Base-by-base conservation (phyloP, 2,113 vertebrate genomes). In the Alligator mississippiensis region DNA sequence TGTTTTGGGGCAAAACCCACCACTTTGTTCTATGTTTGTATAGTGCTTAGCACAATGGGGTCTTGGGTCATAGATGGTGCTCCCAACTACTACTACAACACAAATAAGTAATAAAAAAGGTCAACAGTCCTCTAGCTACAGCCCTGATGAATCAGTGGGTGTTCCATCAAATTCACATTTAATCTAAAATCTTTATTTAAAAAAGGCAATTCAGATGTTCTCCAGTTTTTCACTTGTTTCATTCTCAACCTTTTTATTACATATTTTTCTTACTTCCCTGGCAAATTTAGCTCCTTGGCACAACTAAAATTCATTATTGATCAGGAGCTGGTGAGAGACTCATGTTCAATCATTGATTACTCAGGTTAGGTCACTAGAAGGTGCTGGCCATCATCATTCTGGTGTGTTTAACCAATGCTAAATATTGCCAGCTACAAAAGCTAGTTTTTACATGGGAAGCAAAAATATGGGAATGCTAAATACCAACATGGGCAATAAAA, bases 331-430 rank as follows among this genome's bases (percentile, higher is more conserved):
- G 14, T 2, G n/a, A 0, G 3, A 72, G 11, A n/a, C 3, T 11
- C 70, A 0, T 54, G 11, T 28, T 30, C 85, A 57, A 25, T 14
- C 60, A n/a, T 18, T 57, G 25, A n/a, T 58, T 54, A 14, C 17
- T 12, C 1, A 1, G 61, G n/a, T 22, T 11, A 58, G 25, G 87
- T 24, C 55, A 2, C 62, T 3, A 77, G 61, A 28, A 47, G 64
- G 30, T 77, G 54, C 38, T 1, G 2, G 12, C 18, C 86, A 14
- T 28, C 1, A 1, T 2, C 47, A 13, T 68, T 12, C 64, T 30
- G 0, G 1, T 0, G 4, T 5, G 1, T 58, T 27, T 13, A 78
- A 16, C 66, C 58, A 3, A 2, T 0, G 3, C 72, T 16, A 4
- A 14, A 2, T 1, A 54, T 1, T 19, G 3, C 21, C 78, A 60